Evolutionary conservation across 1,140 invertebrate species (phyloP).

Genomic region (Pseudomyrmex sp.): DNA sequence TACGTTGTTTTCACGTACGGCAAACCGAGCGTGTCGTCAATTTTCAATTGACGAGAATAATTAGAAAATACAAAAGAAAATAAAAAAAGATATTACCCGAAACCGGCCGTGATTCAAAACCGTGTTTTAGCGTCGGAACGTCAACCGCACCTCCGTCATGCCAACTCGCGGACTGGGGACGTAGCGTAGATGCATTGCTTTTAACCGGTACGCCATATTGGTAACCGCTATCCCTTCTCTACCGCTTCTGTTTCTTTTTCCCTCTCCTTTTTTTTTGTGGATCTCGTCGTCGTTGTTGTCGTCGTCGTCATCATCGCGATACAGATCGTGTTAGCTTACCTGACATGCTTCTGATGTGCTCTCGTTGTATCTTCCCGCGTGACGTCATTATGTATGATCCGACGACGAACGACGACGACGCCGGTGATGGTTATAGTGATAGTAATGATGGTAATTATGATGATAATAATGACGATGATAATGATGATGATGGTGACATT

Average conservation of each 20-base stretch:
- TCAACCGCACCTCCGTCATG: constrained; percentile 69
- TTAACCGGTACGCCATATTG: constrained; percentile 81
- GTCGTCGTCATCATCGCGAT: no score
- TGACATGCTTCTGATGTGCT: no score
- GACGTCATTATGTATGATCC: no score
- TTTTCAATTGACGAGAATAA: background rate
- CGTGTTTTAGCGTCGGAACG: constrained; percentile 26
- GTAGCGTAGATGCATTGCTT: constrained; percentile 77
- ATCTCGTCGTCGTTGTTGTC: no score
- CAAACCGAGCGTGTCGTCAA: background rate
- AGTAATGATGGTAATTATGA: no score
- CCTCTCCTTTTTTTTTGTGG: background rate
- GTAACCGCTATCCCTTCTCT: constrained; percentile 71
- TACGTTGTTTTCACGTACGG: background rate
- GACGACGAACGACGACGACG: no score
- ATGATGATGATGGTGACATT: no score
- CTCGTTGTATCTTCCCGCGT: no score
- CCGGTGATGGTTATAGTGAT: no score
- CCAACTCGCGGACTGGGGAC: constrained; percentile 73
- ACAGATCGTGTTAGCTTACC: no score
- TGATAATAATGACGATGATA: no score
- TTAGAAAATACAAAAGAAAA: constrained; percentile 2
- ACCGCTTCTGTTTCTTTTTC: background rate
- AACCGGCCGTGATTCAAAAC: background rate
- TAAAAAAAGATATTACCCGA: constrained; percentile 8